phyloP scores from a whole-genome alignment of 92 coral and sea anemone genomes.

The Epizoanthus stellaris region DNA sequence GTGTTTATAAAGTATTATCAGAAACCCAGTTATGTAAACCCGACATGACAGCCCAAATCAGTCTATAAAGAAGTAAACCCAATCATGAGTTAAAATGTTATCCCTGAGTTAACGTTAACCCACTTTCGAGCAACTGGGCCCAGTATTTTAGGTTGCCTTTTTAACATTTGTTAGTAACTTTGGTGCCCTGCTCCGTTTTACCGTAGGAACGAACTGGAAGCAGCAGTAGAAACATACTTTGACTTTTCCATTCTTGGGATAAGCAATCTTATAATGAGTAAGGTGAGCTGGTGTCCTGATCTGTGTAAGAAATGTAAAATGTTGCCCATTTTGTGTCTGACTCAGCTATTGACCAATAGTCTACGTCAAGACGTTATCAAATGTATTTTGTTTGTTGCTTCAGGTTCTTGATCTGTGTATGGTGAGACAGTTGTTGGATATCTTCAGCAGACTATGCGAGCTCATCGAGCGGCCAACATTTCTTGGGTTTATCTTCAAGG shows the following conservation, averaged over 20 bases:
- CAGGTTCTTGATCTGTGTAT: slow-evolving; percentile 88
- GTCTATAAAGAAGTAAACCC: too few species aligned
- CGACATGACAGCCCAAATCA: too few species aligned
- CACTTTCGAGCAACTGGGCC: too few species aligned
- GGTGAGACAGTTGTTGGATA: slow-evolving; percentile 80
- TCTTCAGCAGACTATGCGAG: slow-evolving; percentile 75
- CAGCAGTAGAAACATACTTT: slow-evolving; percentile 71
- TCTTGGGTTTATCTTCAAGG: slow-evolving; percentile 82
- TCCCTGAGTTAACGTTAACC: too few species aligned
- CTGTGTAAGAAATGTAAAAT: not conserved
- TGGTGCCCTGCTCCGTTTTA: not conserved
- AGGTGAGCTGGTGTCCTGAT: slow-evolving; percentile 47
- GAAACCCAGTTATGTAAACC: too few species aligned
- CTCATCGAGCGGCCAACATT: slow-evolving; percentile 76
- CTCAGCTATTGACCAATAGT: not conserved
- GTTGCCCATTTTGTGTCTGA: not conserved
- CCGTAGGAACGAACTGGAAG: slow-evolving; percentile 57
- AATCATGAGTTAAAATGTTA: too few species aligned
- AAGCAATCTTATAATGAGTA: slow-evolving; percentile 70
- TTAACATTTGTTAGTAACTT: not conserved
- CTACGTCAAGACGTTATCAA: too few species aligned
- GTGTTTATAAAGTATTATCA: too few species aligned
- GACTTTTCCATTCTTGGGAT: slow-evolving; percentile 77
- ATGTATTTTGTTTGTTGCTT: not conserved
- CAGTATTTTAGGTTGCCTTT: too few species aligned